Base-by-base conservation (phyloP, 2,888 invertebrate species). In the Sinelater perroti region DNA sequence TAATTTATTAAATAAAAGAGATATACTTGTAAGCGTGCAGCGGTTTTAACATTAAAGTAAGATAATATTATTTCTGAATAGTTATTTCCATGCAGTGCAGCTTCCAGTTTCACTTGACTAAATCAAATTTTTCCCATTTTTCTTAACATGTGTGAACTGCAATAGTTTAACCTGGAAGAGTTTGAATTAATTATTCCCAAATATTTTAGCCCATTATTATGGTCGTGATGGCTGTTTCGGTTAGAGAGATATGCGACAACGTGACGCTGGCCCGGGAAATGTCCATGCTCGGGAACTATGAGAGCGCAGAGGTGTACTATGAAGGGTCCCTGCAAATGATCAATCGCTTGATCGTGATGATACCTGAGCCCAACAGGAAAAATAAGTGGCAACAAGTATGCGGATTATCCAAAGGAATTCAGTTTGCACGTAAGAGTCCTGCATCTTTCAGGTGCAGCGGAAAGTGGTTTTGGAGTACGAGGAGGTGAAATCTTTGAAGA, bases 251-350 rank as follows among this genome's bases (percentile, higher is more conserved):
- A 80, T 91, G 90, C 83, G 95, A 96, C 82, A 96, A 95, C 82
- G 92, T 95, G 58, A 95, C 93, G 80, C 80, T 95, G 79, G 97
- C 95, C 55, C 85, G 97, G 73, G 97, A 98, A 83, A 93, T 92
- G 89, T 93, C 95, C 61, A 82, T 97, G 72, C 88, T 93, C 75
- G 97, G 97, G 14, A 95, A 96, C 79, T 98, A 98, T 76, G 97
- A 97, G 74, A 91, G 93, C 62, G 92, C 97, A 16, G 85, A 90
- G 66, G 92, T 96, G 56, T 96, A 95, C 79, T 97, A 96, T 76
- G 93, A 96, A 77, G 93, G 94, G 47, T 91, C 93, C 6, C 85
- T 97, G 56, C 93, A 95, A 77, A 93, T 95, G 84, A 89, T 98
- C 69, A 91, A 92, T 70, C 86, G 91, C 70, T 83, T 95, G 58